Percentiles rank a stretch among this genome's conserved stretches.
phyloP scores from a whole-genome alignment of 2,113 vertebrate genomes.

The Picathartes gymnocephalus region DNA sequence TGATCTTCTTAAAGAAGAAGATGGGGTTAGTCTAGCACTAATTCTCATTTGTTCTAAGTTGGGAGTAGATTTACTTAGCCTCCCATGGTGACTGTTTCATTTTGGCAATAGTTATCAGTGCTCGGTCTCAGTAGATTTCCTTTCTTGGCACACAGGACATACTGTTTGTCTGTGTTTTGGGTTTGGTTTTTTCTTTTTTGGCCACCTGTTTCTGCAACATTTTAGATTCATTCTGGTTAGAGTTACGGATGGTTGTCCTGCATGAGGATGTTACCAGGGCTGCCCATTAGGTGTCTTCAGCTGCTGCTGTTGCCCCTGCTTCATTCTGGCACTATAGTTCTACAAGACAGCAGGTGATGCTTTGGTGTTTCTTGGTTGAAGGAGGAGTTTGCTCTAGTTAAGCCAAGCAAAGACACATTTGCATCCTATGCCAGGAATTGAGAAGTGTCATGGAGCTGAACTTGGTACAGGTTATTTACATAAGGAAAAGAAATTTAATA shows the following conservation, averaged over 20 bases:
- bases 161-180: not conserved
- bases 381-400: not conserved
- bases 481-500: not conserved
- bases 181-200: not conserved
- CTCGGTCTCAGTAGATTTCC: not conserved
- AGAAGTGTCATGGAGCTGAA: not conserved
- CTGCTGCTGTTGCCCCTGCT: not conserved
- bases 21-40: constrained; percentile 49
- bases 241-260: not conserved
- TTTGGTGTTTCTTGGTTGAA: not conserved
- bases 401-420: not conserved
- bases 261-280: not conserved
- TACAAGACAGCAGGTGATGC: not conserved
- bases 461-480: not conserved
- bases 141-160: not conserved
- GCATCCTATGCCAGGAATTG: not conserved
- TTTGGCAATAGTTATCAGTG: not conserved
- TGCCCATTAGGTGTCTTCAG: not conserved
- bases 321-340: not conserved
- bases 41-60: constrained; percentile 48
- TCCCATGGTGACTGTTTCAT: not conserved
- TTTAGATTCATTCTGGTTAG: not conserved
- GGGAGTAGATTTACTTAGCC: constrained; percentile 16
- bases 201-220: not conserved
- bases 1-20: constrained; percentile 58